These are phyloP conservation scores for Mycalesis mineus DNA, from an alignment of 2,888 invertebrate species.

Conservation along the genomic window DNA sequence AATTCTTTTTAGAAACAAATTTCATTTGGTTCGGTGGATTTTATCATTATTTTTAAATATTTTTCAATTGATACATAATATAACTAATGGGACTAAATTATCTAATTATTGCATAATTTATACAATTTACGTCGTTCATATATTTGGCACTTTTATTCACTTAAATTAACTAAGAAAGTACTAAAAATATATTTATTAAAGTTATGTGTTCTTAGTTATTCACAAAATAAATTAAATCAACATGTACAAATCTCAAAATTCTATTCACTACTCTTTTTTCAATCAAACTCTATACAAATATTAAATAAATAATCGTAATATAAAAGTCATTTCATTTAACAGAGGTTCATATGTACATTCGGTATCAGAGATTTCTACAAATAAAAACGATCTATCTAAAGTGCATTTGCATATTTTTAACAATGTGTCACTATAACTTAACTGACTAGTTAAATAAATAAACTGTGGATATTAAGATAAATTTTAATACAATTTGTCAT, in stretches of 20 bases:
- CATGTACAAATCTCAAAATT: background rate
- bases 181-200: constrained; percentile 8
- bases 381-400: background rate
- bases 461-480: too few relatives aligned
- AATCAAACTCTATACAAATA: background rate
- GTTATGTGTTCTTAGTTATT: constrained; percentile 19
- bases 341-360: background rate
- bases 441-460: background rate
- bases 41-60: background rate
- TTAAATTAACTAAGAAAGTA: constrained; percentile 11
- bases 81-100: background rate
- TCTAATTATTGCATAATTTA: constrained; percentile 9
- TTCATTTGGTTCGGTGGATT: too few relatives aligned
- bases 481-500: background rate
- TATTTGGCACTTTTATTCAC: constrained; percentile 34
- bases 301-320: background rate
- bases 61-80: background rate
- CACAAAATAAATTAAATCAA: constrained; percentile 11
- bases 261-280: background rate
- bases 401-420: background rate
- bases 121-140: constrained; percentile 10
- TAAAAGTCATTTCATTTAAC: background rate
- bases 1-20: too few relatives aligned
- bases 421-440: background rate
- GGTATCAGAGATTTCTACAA: background rate